Evolutionary conservation across 35 echinoderm and acorn worm species (phyloP).

Genomic region (Lytechinus pictus): DNA sequence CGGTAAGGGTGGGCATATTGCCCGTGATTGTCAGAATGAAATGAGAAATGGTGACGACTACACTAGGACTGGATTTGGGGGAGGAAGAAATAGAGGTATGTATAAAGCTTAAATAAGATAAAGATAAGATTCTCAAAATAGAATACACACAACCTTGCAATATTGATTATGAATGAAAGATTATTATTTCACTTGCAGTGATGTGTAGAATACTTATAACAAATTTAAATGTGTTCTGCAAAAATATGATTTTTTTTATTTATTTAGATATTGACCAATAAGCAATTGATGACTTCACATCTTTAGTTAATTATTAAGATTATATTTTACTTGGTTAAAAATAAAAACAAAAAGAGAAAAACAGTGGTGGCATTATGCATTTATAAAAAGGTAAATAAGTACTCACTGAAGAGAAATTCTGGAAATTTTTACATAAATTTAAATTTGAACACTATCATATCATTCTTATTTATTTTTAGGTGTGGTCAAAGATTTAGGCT

Average conservation of each 20-base stretch:
- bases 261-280: too few relatives aligned
- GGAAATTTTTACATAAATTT: too few relatives aligned
- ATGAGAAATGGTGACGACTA: background rate
- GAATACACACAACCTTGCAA: too few relatives aligned
- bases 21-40: background rate
- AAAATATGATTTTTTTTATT: background rate
- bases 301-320: background rate
- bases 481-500: background rate
- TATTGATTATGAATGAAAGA: background rate
- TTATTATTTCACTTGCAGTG: background rate
- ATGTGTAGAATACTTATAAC: background rate
- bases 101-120: background rate
- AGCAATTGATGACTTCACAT: too few relatives aligned
- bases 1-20: conserved; percentile 14
- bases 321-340: background rate
- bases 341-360: background rate
- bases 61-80: background rate
- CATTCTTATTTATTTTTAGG: too few relatives aligned
- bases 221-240: background rate
- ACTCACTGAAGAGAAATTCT: too few relatives aligned
- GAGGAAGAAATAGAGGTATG: background rate
- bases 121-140: background rate
- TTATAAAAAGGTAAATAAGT: too few relatives aligned
- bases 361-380: too few relatives aligned
- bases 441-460: too few relatives aligned